Conservation (phyloP, 1,140 invertebrate species). For the Drosophila triauraria region DNA sequence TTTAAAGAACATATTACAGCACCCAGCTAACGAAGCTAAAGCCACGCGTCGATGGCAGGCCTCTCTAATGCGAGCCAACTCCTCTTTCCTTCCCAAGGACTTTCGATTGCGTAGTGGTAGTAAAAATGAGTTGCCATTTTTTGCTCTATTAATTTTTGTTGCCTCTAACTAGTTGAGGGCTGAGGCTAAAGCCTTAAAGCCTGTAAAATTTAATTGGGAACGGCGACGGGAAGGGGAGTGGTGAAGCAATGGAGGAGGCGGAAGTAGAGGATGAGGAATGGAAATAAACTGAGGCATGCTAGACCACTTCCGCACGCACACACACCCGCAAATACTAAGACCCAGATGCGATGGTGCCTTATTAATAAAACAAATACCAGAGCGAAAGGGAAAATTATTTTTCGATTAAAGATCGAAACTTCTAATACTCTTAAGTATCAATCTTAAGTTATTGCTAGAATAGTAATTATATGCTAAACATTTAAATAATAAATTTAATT, state of each 20-base stretch:
- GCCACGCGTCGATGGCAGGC: background rate
- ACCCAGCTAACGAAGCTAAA: background rate
- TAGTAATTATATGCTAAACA: too few species aligned
- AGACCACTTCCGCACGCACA: constrained; percentile 70
- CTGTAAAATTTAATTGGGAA: constrained; percentile 78
- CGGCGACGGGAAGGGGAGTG: constrained; percentile 1
- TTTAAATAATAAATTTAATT: too few species aligned
- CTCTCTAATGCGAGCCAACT: background rate
- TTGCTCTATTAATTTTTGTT: constrained; percentile 80
- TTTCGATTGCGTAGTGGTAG: constrained; percentile 29
- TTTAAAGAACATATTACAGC: background rate
- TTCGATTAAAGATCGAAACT: background rate
- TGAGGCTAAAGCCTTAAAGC: constrained; percentile 49
- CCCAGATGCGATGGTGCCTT: constrained; percentile 34
- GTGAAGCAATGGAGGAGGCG: constrained; percentile 20
- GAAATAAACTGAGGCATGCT: constrained; percentile 67
- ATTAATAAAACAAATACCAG: constrained; percentile 79
- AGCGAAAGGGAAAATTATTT: background rate
- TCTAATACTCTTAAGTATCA: background rate
- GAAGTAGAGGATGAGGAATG: constrained; percentile 34
- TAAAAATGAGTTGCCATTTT: constrained; percentile 73
- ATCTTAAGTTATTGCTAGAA: background rate
- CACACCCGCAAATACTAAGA: constrained; percentile 13
- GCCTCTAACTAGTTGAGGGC: constrained; percentile 45
- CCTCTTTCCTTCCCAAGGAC: background rate